A percentile compares a stretch with the other conserved stretches of the same genome.
phyloP scores from a whole-genome alignment of 2,113 vertebrate species.

The Ptyas mucosa region DNA sequence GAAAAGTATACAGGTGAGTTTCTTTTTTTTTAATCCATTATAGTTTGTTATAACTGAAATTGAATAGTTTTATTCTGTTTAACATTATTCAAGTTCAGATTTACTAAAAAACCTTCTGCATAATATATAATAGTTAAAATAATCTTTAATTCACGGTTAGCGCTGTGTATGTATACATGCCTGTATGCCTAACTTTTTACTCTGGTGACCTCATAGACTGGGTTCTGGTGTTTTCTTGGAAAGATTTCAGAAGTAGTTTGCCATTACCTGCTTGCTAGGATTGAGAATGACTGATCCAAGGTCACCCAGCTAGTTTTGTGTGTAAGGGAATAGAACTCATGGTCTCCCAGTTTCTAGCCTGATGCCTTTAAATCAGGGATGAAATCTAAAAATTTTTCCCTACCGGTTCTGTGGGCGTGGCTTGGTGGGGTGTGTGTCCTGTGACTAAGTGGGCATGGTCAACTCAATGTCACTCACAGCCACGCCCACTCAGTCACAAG shows the following conservation, averaged over 20 bases:
- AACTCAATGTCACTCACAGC: no score
- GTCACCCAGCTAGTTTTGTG: background rate
- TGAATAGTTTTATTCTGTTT: background rate
- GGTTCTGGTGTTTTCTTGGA: background rate
- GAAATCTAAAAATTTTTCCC: no score
- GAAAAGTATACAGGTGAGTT: slow-evolving; percentile 91
- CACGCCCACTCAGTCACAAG: no score
- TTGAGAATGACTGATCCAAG: background rate
- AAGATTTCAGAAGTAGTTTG: background rate
- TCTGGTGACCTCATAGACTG: background rate
- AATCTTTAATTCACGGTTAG: background rate
- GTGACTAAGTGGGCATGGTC: no score
- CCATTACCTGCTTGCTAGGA: background rate
- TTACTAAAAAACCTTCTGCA: background rate
- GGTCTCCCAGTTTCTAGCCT: background rate
- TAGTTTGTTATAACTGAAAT: background rate
- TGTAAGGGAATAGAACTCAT: background rate
- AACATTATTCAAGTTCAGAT: background rate
- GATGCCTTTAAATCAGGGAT: no score
- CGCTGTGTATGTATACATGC: background rate
- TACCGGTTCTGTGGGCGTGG: no score
- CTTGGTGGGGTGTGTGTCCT: no score
- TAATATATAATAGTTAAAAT: background rate
- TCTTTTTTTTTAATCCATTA: slow-evolving; percentile 4
- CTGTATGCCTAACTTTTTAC: background rate